A percentile compares a stretch with the other conserved stretches of the same genome.
phyloP scores from a whole-genome alignment of 2,797 vertebrate genomes.

The Pipistrellus kuhlii region DNA sequence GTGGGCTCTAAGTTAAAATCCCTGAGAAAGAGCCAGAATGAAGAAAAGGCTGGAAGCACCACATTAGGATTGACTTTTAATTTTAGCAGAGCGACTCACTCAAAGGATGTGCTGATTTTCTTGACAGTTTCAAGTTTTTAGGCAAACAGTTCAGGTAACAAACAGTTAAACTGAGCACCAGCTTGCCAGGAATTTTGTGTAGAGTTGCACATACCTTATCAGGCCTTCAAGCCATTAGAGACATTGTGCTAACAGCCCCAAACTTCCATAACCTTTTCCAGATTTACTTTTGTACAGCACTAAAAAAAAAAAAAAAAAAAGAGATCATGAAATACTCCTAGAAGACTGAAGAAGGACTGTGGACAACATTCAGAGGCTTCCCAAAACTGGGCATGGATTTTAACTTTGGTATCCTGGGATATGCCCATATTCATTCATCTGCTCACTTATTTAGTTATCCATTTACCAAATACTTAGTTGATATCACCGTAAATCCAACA shows the following conservation, averaged over 20 bases:
- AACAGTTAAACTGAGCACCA: not conserved
- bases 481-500: not conserved
- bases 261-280: not conserved
- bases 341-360: not conserved
- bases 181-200: not conserved
- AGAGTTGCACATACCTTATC: not conserved
- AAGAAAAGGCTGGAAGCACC: not conserved
- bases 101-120: not conserved
- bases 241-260: not conserved
- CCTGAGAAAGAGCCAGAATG: not conserved
- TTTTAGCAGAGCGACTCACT: not conserved
- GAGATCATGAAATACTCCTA: not conserved
- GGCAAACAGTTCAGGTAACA: not conserved
- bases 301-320: not conserved
- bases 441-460: not conserved
- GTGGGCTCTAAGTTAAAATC: not conserved
- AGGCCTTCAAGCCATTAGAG: not conserved
- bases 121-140: not conserved
- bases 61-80: not conserved
- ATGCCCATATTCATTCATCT: not conserved
- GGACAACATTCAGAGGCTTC: not conserved
- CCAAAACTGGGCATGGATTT: not conserved
- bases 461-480: not conserved
- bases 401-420: not conserved
- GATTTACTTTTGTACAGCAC: not conserved